Base-by-base conservation (phyloP, 2,797 vertebrate genomes). In the Tokudaia tokunoshimensis region DNA sequence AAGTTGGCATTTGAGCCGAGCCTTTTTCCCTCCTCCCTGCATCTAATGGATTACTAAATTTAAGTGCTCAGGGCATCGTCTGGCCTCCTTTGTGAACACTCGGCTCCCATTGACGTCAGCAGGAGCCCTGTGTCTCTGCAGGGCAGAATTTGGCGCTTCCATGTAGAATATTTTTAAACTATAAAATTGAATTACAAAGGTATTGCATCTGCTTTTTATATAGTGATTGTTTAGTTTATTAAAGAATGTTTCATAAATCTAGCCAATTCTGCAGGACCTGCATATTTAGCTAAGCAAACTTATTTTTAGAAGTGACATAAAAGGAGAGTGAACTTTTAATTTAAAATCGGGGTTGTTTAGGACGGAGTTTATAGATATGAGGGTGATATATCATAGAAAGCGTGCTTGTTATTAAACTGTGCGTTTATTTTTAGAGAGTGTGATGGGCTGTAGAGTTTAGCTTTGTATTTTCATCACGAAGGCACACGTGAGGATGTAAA, bases 151-250 rank as follows among this genome's bases (percentile, higher is more conserved):
- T 97, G 97, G 97, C 97, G 97, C 96, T 97, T 97, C 61, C 94
- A 86, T 7, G 79, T 37, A 97, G 97, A 97, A 97, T 98, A 98
- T 97, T 98, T 98, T 98, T 98, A 98, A 98, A 98, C 98, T 97
- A 94, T 95, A 98, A 98, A 98, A 97, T 96, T 98, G 97, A 98
- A 97, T 97, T 94, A 98, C 96, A 96, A 97, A 98, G 97, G 95
- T 98, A 97, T 98, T 97, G 97, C 96, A 97, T 98, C 95, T 97
- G 96, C 97, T 98, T 98, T 98, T 98, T 98, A 97, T 98, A 97
- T 97, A 96, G 97, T 95, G 96, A 93, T 96, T 97, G 97, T 97
- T 98, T 98, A 96, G 94, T 94, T 98, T 98, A 97, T 97, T 97
- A 97, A 97, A 92, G 96, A 98, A 97, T 96, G 97, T 95, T 97